Conservation (phyloP, 2,888 invertebrate species). For the Heterodera filipjevi region DNA sequence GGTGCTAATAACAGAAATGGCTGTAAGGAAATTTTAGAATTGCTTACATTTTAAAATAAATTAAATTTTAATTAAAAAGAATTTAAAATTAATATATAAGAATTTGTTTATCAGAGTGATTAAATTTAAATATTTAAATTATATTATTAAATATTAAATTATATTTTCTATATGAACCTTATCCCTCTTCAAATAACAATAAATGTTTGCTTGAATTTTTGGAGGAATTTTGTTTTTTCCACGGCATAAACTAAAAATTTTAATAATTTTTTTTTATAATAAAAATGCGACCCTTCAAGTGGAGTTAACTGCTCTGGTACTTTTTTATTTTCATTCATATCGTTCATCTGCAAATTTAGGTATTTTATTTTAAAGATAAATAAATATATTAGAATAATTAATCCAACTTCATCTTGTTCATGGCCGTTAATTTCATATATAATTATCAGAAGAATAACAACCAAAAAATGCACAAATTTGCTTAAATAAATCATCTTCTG, state of each 20-base stretch:
- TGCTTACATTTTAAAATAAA: not conserved
- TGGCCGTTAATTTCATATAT: too few species aligned
- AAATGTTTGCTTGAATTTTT: constrained; percentile 46
- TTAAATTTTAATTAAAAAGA: not conserved
- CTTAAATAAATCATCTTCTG: too few species aligned
- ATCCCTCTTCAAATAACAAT: constrained; percentile 60
- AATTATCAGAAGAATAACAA: too few species aligned
- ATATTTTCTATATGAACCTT: not conserved
- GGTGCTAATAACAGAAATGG: constrained; percentile 61
- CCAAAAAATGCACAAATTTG: too few species aligned
- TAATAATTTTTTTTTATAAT: not conserved
- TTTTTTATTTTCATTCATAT: not conserved
- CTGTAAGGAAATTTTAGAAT: constrained; percentile 27
- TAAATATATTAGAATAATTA: too few species aligned
- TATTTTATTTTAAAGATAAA: not conserved
- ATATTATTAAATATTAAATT: not conserved
- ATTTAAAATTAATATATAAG: constrained; percentile 32
- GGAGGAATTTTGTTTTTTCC: constrained; percentile 44
- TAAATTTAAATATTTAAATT: not conserved
- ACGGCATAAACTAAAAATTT: constrained; percentile 66
- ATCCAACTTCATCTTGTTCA: too few species aligned
- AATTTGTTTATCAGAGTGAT: not conserved
- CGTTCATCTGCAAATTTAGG: not conserved
- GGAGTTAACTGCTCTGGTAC: not conserved
- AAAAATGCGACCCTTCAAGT: not conserved